phyloP scores from a whole-genome alignment of 2,888 invertebrate genomes.

The Hyposoter didymator region DNA sequence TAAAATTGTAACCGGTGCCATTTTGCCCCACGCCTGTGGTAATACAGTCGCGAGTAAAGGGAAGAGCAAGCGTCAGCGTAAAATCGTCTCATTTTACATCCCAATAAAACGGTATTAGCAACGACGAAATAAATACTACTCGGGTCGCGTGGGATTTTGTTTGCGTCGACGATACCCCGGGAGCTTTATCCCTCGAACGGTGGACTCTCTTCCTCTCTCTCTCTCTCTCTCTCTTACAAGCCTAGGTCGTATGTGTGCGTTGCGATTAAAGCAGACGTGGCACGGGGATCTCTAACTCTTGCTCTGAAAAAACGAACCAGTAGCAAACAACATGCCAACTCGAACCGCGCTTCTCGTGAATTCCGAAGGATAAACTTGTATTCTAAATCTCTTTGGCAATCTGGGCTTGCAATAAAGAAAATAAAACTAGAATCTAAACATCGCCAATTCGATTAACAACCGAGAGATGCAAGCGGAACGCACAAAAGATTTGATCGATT shows the following conservation, averaged over 20 bases:
- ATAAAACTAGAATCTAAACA: constrained; percentile 1
- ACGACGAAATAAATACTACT: constrained; percentile 77
- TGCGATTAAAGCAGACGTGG: constrained; percentile 76
- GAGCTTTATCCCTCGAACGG: constrained; percentile 61
- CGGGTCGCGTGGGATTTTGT: constrained; percentile 71
- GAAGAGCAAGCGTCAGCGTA: constrained; percentile 76
- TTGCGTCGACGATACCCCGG: constrained; percentile 70
- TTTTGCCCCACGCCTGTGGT: constrained; percentile 4
- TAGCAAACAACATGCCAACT: constrained; percentile 61
- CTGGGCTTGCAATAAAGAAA: constrained; percentile 16
- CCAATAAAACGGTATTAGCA: constrained; percentile 80
- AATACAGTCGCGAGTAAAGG: constrained; percentile 67
- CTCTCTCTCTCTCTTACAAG: neutral
- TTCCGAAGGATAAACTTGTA: constrained; percentile 49
- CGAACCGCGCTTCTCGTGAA: constrained; percentile 57
- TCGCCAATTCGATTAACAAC: neutral
- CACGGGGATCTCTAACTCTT: constrained; percentile 54
- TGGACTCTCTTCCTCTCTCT: constrained; percentile 33
- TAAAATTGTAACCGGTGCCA: constrained; percentile 33
- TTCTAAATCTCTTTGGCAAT: constrained; percentile 57
- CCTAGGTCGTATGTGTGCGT: constrained; percentile 32
- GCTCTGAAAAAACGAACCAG: constrained; percentile 52
- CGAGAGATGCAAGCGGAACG: neutral
- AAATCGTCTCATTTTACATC: constrained; percentile 79
- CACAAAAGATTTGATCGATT: neutral